A percentile compares a stretch with the other conserved stretches of the same genome.
Conservation (phyloP, 2,888 invertebrate species). For the Eueremaeus valkanovi region DNA sequence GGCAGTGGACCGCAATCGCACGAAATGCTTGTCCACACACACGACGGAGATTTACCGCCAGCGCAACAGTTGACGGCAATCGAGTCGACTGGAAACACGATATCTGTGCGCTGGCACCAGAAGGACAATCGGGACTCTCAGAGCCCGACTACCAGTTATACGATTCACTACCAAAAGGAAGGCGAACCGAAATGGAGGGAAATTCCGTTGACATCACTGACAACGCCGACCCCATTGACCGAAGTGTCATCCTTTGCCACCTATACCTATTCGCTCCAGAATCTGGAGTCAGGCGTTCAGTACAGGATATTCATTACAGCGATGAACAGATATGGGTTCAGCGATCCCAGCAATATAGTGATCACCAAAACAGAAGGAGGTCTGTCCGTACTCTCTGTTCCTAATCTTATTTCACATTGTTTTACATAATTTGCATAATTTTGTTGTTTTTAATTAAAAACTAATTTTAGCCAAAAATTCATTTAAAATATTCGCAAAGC, state of each 20-base stretch:
- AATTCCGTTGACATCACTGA: constrained; percentile 26
- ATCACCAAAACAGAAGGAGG: constrained; percentile 32
- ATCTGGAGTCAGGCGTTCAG: constrained; percentile 44
- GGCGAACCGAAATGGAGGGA: constrained; percentile 42
- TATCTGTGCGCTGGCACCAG: constrained; percentile 42
- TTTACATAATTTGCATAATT: too few species aligned
- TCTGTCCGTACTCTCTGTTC: background rate
- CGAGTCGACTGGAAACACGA: constrained; percentile 43
- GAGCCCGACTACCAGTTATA: constrained; percentile 41
- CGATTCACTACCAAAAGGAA: constrained; percentile 45
- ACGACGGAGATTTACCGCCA: constrained; percentile 48
- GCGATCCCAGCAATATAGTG: constrained; percentile 46
- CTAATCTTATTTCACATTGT: background rate
- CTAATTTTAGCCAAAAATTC: too few species aligned
- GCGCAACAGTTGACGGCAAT: constrained; percentile 46
- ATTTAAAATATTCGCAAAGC: too few species aligned
- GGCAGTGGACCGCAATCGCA: constrained; percentile 47
- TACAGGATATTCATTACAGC: constrained; percentile 48
- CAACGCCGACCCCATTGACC: constrained; percentile 25
- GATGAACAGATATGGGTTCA: constrained; percentile 47
- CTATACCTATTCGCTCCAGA: constrained; percentile 45
- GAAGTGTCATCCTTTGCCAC: background rate
- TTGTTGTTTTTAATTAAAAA: too few species aligned
- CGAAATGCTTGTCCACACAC: constrained; percentile 45
- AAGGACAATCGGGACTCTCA: constrained; percentile 1